A percentile compares a stretch with the other conserved stretches of the same genome.
These are phyloP conservation scores for Haliclystus octoradiatus DNA, from an alignment of 30 jellyfish, hydroid and myxozoan genomes.

Conservation along the genomic window DNA sequence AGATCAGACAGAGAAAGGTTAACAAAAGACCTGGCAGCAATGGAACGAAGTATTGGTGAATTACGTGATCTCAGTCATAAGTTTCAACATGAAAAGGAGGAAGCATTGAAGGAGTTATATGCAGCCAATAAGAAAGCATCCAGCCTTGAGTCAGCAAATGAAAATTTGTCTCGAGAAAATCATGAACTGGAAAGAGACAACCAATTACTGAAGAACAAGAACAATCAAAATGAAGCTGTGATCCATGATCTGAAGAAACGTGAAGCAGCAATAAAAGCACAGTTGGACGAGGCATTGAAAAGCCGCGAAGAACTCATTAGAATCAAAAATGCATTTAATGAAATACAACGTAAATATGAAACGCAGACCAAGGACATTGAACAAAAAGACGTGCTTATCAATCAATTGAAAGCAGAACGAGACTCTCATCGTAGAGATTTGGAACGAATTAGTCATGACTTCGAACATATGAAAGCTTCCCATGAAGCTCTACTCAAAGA, in stretches of 20 bases:
- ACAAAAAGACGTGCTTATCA: slow-evolving; percentile 43
- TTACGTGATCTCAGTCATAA: slow-evolving; percentile 77
- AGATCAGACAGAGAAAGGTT: slow-evolving; percentile 65
- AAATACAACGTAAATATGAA: slow-evolving; percentile 74
- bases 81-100: slow-evolving; percentile 86
- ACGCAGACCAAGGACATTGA: slow-evolving; percentile 48
- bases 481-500: slow-evolving; percentile 67
- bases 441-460: slow-evolving; percentile 56
- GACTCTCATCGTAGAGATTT: slow-evolving; percentile 70
- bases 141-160: slow-evolving; percentile 71
- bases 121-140: slow-evolving; percentile 41
- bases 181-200: slow-evolving; percentile 79
- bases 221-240: slow-evolving; percentile 53
- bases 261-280: slow-evolving; percentile 75
- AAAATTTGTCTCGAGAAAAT: slow-evolving; percentile 57
- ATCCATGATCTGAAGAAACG: slow-evolving; percentile 69
- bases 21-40: slow-evolving; percentile 43
- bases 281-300: slow-evolving; percentile 87
- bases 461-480: slow-evolving; percentile 49
- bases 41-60: slow-evolving; percentile 70
- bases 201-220: slow-evolving; percentile 31
- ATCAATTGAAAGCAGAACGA: slow-evolving; percentile 58
- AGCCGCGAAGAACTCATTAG: slow-evolving; percentile 88
- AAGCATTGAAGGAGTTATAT: slow-evolving; percentile 66
- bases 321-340: slow-evolving; percentile 45